phyloP scores from a whole-genome alignment of 2,113 vertebrate species.

The Periophthalmodon schlosseri region DNA sequence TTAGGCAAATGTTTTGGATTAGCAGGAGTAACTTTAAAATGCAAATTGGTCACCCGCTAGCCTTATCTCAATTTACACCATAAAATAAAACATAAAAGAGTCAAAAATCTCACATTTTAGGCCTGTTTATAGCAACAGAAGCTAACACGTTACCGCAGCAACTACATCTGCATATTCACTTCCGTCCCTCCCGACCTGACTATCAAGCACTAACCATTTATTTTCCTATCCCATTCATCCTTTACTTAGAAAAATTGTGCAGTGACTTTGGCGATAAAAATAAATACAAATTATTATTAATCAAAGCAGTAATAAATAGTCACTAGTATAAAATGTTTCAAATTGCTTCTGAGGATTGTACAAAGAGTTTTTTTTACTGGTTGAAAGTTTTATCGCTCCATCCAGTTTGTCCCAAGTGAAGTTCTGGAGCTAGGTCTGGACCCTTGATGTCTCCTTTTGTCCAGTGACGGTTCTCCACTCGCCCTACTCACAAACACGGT shows the following conservation, averaged over 20 bases:
- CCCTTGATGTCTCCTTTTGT: slow-evolving; percentile 14
- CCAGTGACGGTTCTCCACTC: slow-evolving; percentile 68
- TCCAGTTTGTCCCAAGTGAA: slow-evolving; percentile 26
- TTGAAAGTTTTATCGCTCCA: slow-evolving; percentile 21
- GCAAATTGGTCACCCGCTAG: no score
- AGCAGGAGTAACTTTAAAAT: no score
- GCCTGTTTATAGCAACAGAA: no score
- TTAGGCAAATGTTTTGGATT: no score
- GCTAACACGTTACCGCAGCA: no score
- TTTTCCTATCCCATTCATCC: background rate
- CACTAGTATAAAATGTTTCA: slow-evolving; percentile 24
- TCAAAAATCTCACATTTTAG: no score
- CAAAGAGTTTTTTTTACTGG: background rate
- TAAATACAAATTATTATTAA: slow-evolving; percentile 5
- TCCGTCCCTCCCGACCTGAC: no score
- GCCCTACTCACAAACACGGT: slow-evolving; percentile 82
- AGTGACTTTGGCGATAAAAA: slow-evolving; percentile 55
- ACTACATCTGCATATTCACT: no score
- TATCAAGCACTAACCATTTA: no score
- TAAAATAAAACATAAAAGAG: no score
- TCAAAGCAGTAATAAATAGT: slow-evolving; percentile 49
- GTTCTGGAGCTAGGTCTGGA: slow-evolving; percentile 36
- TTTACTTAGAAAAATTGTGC: slow-evolving; percentile 44
- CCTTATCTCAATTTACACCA: no score
- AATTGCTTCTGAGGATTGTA: slow-evolving; percentile 38